Evolutionary conservation across 2,113 vertebrate species (phyloP).

Genomic region (Pelvicachromis taeniatus): DNA sequence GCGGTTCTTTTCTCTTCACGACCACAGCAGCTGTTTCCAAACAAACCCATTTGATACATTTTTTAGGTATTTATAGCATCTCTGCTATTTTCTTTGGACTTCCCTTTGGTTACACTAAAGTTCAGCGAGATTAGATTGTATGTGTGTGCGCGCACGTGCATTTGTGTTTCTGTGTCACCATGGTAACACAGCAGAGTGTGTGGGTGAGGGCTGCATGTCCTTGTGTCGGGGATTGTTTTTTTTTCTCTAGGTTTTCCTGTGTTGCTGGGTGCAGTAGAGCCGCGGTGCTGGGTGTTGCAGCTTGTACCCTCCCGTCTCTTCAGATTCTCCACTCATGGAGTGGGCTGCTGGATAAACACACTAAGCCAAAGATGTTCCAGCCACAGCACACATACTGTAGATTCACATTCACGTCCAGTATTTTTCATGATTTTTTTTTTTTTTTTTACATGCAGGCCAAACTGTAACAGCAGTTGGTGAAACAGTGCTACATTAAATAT

Average conservation of each 20-base stretch:
- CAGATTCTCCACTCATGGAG: not conserved
- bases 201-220: conserved; percentile 39
- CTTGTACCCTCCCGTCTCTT: not conserved
- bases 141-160: not conserved
- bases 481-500: not conserved
- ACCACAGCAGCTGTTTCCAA: not conserved
- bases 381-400: not conserved
- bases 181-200: conserved; percentile 47
- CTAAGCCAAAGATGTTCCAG: not conserved
- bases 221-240: conserved; percentile 6
- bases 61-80: conserved; percentile 44
- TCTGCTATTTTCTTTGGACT: conserved; percentile 5
- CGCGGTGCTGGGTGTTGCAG: not conserved
- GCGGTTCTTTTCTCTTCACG: not conserved
- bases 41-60: conserved; percentile 46
- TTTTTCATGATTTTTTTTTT: not conserved
- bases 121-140: conserved; percentile 48
- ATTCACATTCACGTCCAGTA: not conserved
- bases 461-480: not conserved
- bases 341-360: not conserved
- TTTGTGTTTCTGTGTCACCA: conserved; percentile 51
- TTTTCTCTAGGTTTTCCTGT: conserved; percentile 21
- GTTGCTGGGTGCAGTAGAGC: conserved; percentile 13
- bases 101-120: conserved; percentile 24
- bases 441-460: not conserved